phyloP scores from a whole-genome alignment of 1,140 invertebrate genomes.

The Drosophila leontia region DNA sequence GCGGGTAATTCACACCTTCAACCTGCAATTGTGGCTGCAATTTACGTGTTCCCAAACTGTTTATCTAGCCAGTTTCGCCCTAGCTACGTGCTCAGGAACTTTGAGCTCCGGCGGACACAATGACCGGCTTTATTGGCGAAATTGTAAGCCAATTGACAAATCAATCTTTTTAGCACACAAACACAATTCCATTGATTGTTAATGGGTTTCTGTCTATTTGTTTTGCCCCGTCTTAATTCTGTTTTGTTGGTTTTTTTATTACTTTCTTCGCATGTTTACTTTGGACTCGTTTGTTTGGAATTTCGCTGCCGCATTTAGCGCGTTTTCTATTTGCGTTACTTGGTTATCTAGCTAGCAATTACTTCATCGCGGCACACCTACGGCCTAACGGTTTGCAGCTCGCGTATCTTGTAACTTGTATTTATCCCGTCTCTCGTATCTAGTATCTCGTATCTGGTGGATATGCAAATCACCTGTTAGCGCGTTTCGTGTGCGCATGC shows the following conservation, averaged over 20 bases:
- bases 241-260: constrained; percentile 34
- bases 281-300: constrained; percentile 62
- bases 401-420: constrained; percentile 25
- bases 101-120: constrained; percentile 34
- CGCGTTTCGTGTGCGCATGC: constrained; percentile 66
- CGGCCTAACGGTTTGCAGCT: constrained; percentile 63
- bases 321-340: constrained; percentile 70
- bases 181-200: constrained; percentile 68
- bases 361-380: constrained; percentile 72
- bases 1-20: constrained; percentile 55
- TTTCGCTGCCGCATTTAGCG: constrained; percentile 79
- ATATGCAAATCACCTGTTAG: constrained; percentile 33
- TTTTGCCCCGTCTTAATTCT: constrained; percentile 28
- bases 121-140: constrained; percentile 53
- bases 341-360: constrained; percentile 54
- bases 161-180: constrained; percentile 74
- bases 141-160: constrained; percentile 51
- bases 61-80: constrained; percentile 48
- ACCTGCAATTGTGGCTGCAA: constrained; percentile 46
- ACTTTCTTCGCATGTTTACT: constrained; percentile 63
- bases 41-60: constrained; percentile 27
- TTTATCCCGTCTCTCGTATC: constrained; percentile 33
- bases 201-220: constrained; percentile 23
- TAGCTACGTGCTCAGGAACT: constrained; percentile 40
- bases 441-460: constrained; percentile 35